Base-by-base conservation (phyloP, 2,888 invertebrate genomes). In the Drosophila crucigera region DNA sequence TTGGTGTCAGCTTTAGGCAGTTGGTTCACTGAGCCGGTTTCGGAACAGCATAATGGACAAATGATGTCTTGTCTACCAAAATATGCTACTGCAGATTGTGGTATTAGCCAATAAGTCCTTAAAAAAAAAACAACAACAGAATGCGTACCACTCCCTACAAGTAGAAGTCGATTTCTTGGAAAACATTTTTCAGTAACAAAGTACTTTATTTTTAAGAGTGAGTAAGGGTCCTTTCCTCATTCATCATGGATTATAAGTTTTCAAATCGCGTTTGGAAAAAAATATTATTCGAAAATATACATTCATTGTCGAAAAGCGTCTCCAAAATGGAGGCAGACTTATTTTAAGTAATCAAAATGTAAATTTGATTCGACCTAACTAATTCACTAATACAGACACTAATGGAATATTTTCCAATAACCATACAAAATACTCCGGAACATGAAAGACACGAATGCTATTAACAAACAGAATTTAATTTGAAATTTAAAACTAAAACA, bases 1-100 rank as follows among this genome's bases (percentile, higher is more conserved):
- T 66, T 63, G 68, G 69, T 77, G 76, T 75, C 80, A 80, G 69
- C 80, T 77, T 65, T 74, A 65, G 56, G 47, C 61, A 33, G 61
- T 61, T 64, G 37, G 61, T 61, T 64, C 55, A 49, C 62, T 62
- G 25, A 62, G 58, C 65, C 65, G 65, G 61, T 74, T 65, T 52
- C 47, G 10, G n/a, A 30, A 28, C 11, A 25, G 19, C 55, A 50
- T 47, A 52, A 74, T 33, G 43, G 2, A 9, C 47, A 47, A 25
- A 25, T 47, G 9, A 47, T 47, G 25, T 4, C 22, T 49, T 50
- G 55, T 31, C 60, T 49, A 28, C 22, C 39, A 52, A 25, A 47
- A 47, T 25, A 47, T 25, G 22, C 47, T 25, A 9, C 22, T 4
- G 16, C 16, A 25, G 22, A 9, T 25, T 16, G 16, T 47, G 9